Evolutionary conservation across 2,113 vertebrate genomes (phyloP).

Genomic region (Indri indri): DNA sequence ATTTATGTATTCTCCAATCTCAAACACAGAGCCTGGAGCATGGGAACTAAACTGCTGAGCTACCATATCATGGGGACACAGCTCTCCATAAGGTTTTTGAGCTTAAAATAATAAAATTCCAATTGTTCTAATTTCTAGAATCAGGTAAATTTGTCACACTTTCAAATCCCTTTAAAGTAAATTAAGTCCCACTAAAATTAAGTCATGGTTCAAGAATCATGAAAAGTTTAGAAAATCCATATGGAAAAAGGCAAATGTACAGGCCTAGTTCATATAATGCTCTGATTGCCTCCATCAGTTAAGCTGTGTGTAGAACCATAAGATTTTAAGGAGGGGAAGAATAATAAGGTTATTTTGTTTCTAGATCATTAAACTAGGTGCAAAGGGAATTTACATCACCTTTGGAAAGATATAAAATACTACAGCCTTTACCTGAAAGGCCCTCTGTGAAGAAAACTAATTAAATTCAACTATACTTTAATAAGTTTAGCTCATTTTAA

Average conservation of each 20-base stretch:
- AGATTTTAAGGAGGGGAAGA: not conserved
- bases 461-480: constrained; percentile 37
- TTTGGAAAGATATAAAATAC: not conserved
- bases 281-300: not conserved
- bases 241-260: not conserved
- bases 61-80: not conserved
- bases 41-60: not conserved
- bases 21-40: not conserved
- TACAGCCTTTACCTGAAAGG: constrained; percentile 1
- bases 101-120: not conserved
- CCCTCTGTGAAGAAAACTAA: constrained; percentile 13
- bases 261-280: not conserved
- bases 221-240: not conserved
- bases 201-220: not conserved
- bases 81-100: not conserved
- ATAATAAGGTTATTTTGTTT: not conserved
- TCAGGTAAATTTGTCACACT: not conserved
- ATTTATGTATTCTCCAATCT: not conserved
- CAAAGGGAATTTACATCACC: constrained; percentile 26
- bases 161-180: not conserved
- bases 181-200: constrained; percentile 26
- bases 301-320: not conserved
- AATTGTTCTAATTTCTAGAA: not conserved
- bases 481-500: constrained; percentile 39
- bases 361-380: not conserved